phyloP scores from a whole-genome alignment of 2,888 invertebrate species.

The Gibbula magus region DNA sequence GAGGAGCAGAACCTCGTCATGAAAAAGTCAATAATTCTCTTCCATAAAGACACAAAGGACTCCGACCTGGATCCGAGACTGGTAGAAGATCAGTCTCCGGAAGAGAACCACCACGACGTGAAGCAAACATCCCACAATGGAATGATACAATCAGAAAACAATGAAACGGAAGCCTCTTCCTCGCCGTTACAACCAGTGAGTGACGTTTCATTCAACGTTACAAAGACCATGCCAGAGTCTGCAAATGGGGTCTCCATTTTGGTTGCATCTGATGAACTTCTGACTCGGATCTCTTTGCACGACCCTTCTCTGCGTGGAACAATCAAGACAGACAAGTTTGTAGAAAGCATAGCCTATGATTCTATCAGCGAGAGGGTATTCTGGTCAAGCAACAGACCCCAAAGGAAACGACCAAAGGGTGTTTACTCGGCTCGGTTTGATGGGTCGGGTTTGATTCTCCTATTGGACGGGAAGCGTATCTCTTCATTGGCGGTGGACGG shows the following conservation, averaged over 20 bases:
- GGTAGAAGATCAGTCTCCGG: no score
- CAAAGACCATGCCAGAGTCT: neutral
- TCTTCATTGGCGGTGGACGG: neutral
- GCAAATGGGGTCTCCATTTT: neutral
- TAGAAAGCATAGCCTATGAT: slow-evolving; percentile 4
- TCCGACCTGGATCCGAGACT: no score
- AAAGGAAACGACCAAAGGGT: neutral
- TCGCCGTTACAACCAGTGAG: no score
- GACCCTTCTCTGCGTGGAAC: neutral
- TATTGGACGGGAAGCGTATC: neutral
- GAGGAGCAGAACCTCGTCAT: neutral
- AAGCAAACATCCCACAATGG: no score
- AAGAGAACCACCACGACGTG: no score
- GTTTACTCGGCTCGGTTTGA: neutral
- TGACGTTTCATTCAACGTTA: neutral
- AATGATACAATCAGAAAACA: no score
- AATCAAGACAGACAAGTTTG: neutral
- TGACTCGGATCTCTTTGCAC: neutral
- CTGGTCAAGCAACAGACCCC: neutral
- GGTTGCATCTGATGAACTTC: neutral
- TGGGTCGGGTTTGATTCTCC: neutral
- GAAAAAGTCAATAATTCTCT: neutral
- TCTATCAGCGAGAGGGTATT: neutral
- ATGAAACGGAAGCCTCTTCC: no score
- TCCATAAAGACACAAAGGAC: no score